Percentiles rank a stretch among this genome's conserved stretches.
phyloP scores from a whole-genome alignment of 2,888 invertebrate species.

The Meandrusa payeni region DNA sequence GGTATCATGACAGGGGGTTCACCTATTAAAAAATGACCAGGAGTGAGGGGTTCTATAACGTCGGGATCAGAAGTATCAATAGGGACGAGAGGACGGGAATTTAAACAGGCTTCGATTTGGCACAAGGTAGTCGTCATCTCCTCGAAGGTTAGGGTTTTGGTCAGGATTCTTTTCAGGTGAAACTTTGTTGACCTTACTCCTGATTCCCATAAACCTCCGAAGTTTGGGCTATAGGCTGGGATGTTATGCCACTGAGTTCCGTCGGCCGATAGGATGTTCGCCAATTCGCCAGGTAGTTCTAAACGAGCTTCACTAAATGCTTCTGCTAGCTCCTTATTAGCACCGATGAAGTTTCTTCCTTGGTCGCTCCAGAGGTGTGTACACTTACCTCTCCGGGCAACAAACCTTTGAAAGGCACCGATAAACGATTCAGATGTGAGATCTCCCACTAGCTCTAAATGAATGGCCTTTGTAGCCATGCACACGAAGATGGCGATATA shows the following conservation, averaged over 20 bases:
- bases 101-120: conserved; percentile 26
- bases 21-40: background rate
- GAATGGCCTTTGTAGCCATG: conserved; percentile 26
- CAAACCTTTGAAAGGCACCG: conserved; percentile 29
- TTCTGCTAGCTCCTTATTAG: conserved; percentile 25
- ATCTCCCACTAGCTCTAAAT: conserved; percentile 27
- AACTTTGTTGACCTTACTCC: conserved; percentile 27
- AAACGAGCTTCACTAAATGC: conserved; percentile 24
- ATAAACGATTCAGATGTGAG: conserved; percentile 25
- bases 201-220: conserved; percentile 31
- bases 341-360: conserved; percentile 29
- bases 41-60: background rate
- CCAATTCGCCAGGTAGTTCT: conserved; percentile 1
- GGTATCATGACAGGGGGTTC: background rate
- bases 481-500: conserved; percentile 37
- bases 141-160: conserved; percentile 23
- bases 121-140: conserved; percentile 24
- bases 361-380: conserved; percentile 27
- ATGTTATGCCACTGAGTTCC: conserved; percentile 31
- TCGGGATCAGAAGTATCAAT: background rate
- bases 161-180: conserved; percentile 25
- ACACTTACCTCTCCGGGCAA: conserved; percentile 31
- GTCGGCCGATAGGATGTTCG: conserved; percentile 21
- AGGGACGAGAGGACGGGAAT: conserved; percentile 24
- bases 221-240: conserved; percentile 28